phyloP scores from a whole-genome alignment of 2,888 invertebrate genomes.

The Norana najaformis region DNA sequence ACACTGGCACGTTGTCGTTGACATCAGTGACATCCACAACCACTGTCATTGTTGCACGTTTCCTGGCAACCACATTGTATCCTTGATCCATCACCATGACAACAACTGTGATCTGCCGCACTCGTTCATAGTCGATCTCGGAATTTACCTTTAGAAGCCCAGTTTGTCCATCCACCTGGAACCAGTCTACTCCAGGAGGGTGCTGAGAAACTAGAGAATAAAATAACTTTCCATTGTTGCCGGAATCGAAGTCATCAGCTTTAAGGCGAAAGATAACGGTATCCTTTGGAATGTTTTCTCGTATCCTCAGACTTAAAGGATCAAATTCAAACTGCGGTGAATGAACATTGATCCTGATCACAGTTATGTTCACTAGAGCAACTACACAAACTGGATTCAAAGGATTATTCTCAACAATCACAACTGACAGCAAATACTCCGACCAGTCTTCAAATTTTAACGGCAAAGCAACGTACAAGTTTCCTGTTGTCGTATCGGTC shows the following conservation, averaged over 20 bases:
- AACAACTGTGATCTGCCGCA: slow-evolving; percentile 72
- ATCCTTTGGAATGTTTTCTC: neutral
- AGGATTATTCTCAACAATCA: slow-evolving; percentile 85
- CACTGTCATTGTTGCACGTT: slow-evolving; percentile 71
- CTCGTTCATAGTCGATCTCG: slow-evolving; percentile 44
- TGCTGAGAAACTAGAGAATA: slow-evolving; percentile 48
- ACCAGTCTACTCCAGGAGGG: slow-evolving; percentile 45
- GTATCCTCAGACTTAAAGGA: neutral
- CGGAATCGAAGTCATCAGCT: slow-evolving; percentile 68
- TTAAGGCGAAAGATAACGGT: slow-evolving; percentile 45
- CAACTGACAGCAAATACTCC: slow-evolving; percentile 79
- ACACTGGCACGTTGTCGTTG: slow-evolving; percentile 90
- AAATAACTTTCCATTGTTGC: slow-evolving; percentile 15
- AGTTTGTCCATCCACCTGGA: slow-evolving; percentile 35
- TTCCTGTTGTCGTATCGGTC: slow-evolving; percentile 8
- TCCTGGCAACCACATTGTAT: neutral
- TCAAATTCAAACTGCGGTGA: neutral
- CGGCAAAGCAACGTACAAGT: neutral
- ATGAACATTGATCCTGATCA: slow-evolving; percentile 48
- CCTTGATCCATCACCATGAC: slow-evolving; percentile 72
- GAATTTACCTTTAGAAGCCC: slow-evolving; percentile 33
- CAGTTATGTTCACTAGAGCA: slow-evolving; percentile 75
- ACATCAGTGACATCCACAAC: slow-evolving; percentile 77
- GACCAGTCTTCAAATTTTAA: slow-evolving; percentile 85
- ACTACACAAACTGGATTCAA: slow-evolving; percentile 74